Conservation (phyloP, 2,888 invertebrate species). For the Calliopum simillimum region DNA sequence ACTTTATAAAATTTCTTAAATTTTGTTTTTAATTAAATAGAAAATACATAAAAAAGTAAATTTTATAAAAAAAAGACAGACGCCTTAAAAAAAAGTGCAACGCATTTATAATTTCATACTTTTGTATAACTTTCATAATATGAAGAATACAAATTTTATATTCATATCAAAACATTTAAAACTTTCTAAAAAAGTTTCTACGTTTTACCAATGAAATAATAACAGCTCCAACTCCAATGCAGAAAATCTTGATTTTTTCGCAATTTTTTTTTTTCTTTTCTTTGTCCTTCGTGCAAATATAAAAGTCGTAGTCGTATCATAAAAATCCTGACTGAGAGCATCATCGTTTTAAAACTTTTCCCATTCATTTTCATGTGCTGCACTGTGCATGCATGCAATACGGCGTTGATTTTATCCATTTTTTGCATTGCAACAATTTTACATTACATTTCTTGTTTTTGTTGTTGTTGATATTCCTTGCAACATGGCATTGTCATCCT, state of each 20-base stretch:
- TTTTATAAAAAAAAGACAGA: too few species aligned
- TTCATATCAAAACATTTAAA: too few species aligned
- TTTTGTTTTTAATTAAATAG: too few species aligned
- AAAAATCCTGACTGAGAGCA: constrained; percentile 22
- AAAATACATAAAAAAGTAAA: too few species aligned
- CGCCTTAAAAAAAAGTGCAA: too few species aligned
- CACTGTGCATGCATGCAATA: not conserved
- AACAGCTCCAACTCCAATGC: not conserved
- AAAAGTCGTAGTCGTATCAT: constrained; percentile 1
- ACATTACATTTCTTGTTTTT: constrained; percentile 50
- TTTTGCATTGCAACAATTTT: constrained; percentile 49
- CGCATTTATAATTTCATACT: too few species aligned
- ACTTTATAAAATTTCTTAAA: too few species aligned
- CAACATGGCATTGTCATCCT: constrained; percentile 5
- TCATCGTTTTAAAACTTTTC: constrained; percentile 27
- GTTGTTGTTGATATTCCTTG: constrained; percentile 18
- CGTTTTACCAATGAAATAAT: too few species aligned
- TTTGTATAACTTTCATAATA: too few species aligned
- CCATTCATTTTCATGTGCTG: constrained; percentile 37
- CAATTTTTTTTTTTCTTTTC: constrained; percentile 5
- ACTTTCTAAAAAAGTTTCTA: too few species aligned
- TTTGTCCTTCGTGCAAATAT: not conserved
- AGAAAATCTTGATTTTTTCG: constrained; percentile 11
- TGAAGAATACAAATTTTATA: too few species aligned
- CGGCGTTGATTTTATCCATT: constrained; percentile 22